Conservation (phyloP, 1,140 invertebrate genomes). For the Lordiphosa stackelbergi region DNA sequence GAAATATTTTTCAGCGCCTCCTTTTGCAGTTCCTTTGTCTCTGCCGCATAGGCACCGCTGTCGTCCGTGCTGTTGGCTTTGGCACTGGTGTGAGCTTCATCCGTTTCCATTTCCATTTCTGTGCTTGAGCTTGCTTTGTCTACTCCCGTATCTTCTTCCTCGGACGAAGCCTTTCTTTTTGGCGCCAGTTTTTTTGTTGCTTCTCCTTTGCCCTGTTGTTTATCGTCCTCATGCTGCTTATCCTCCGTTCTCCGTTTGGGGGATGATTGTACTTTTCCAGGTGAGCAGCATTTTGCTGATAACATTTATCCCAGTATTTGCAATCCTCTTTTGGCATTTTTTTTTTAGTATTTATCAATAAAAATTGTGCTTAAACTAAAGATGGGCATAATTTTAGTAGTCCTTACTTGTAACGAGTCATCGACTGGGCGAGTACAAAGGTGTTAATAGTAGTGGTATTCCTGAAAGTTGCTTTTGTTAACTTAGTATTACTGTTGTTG, state of each 20-base stretch:
- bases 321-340: constrained; percentile 79
- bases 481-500: too few species aligned
- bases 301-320: constrained; percentile 89
- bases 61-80: background rate
- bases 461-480: too few species aligned
- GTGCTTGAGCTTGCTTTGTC: constrained; percentile 12
- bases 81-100: constrained; percentile 5
- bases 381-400: too few species aligned
- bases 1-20: constrained; percentile 65
- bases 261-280: constrained; percentile 88
- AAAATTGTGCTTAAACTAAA: too few species aligned
- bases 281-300: constrained; percentile 90
- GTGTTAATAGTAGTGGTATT: too few species aligned
- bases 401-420: too few species aligned
- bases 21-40: constrained; percentile 54
- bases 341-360: background rate
- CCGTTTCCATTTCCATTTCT: constrained; percentile 17
- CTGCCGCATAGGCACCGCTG: constrained; percentile 38
- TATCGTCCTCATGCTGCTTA: background rate
- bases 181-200: constrained; percentile 49
- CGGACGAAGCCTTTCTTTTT: constrained; percentile 48
- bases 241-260: constrained; percentile 53
- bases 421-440: too few species aligned
- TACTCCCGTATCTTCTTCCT: constrained; percentile 5
- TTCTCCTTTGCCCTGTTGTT: constrained; percentile 6